Percentiles rank a stretch among this genome's conserved stretches.
These are phyloP conservation scores for Channa maculata DNA, from an alignment of 2,113 vertebrate species.

Conservation along the genomic window DNA sequence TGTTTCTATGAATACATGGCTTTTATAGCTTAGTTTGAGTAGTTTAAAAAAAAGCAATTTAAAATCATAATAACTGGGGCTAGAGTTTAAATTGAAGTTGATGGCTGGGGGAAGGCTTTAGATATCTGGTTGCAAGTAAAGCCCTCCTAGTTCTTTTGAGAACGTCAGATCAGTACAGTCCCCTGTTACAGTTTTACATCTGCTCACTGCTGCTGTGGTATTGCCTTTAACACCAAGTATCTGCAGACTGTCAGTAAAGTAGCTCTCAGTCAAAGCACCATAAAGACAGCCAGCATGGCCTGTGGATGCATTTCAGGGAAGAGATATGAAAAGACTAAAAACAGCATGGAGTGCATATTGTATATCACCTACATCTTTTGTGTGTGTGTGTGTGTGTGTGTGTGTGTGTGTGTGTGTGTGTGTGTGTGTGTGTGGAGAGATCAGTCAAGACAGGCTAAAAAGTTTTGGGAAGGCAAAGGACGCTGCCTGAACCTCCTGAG, in stretches of 20 bases:
- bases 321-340: slow-evolving; percentile 52
- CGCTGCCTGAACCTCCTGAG: slow-evolving; percentile 68
- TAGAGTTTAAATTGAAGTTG: slow-evolving; percentile 64
- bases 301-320: slow-evolving; percentile 47
- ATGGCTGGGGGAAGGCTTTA: slow-evolving; percentile 23
- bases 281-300: slow-evolving; percentile 44
- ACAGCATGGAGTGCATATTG: slow-evolving; percentile 43
- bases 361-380: slow-evolving; percentile 49
- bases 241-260: slow-evolving; percentile 34
- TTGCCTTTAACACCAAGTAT: slow-evolving; percentile 53
- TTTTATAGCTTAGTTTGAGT: slow-evolving; percentile 7
- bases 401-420: slow-evolving; percentile 6
- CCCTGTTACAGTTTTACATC: slow-evolving; percentile 14
- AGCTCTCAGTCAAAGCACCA: slow-evolving; percentile 46
- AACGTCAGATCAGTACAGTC: slow-evolving; percentile 34
- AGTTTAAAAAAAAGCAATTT: slow-evolving; percentile 28
- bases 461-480: slow-evolving; percentile 69
- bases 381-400: slow-evolving; percentile 29
- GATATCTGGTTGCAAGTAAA: slow-evolving; percentile 18
- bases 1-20: slow-evolving; percentile 11
- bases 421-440: slow-evolving; percentile 9
- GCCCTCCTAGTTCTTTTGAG: slow-evolving; percentile 31
- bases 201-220: slow-evolving; percentile 16
- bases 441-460: slow-evolving; percentile 32
- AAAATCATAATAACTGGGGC: slow-evolving; percentile 38